A percentile compares a stretch with the other conserved stretches of the same genome.
These are phyloP conservation scores for Patella vulgata DNA, from an alignment of 1,140 invertebrate genomes.

Conservation along the genomic window DNA sequence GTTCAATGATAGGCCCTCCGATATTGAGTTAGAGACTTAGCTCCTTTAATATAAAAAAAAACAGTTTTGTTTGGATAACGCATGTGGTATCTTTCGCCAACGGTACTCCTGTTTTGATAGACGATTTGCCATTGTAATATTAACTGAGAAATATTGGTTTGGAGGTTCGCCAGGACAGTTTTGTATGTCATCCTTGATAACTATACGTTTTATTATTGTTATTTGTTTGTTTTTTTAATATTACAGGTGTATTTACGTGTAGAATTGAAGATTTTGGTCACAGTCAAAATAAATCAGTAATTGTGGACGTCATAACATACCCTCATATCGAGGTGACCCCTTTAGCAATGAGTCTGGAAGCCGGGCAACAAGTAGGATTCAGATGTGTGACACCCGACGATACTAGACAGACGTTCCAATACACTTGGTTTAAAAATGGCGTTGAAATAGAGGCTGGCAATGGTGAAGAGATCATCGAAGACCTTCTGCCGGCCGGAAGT, in stretches of 20 bases:
- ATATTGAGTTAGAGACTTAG: too few relatives aligned
- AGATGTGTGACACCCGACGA: constrained; percentile 44
- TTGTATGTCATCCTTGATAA: too few relatives aligned
- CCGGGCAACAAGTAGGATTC: constrained; percentile 25
- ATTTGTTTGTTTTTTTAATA: neutral
- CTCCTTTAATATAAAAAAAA: too few relatives aligned
- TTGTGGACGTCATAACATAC: constrained; percentile 36
- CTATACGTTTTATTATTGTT: too few relatives aligned
- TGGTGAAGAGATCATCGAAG: constrained; percentile 36
- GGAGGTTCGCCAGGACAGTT: too few relatives aligned
- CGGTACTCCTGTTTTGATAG: too few relatives aligned
- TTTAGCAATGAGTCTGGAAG: constrained; percentile 22
- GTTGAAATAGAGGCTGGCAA: constrained; percentile 5
- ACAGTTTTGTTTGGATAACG: too few relatives aligned
- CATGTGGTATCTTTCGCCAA: too few relatives aligned
- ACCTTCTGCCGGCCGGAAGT: constrained; percentile 40
- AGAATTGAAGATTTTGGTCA: constrained; percentile 30
- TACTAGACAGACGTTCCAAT: constrained; percentile 33
- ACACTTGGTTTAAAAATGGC: constrained; percentile 34
- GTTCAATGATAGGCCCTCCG: too few relatives aligned
- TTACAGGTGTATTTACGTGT: constrained; percentile 42
- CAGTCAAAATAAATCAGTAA: constrained; percentile 28
- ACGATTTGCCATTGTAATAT: too few relatives aligned
- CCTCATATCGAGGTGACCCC: constrained; percentile 44
- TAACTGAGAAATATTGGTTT: too few relatives aligned